Evolutionary conservation across 2,113 vertebrate genomes (phyloP), one percentile per base, ranked within the genome.

Genomic region (Eptatretus burgeri): DNA sequence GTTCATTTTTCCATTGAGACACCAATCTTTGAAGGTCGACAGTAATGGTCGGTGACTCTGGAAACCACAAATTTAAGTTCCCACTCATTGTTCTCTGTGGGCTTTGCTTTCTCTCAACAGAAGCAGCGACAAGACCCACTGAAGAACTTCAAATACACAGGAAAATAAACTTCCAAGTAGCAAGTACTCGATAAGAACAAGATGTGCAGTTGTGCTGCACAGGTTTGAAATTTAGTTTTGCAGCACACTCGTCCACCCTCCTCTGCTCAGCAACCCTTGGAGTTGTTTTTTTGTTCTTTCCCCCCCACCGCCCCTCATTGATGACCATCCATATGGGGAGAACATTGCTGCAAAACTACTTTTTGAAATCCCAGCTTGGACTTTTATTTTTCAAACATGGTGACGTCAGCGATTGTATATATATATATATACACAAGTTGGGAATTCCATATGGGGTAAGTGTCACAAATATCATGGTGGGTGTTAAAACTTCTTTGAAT

Each of bases 41-140:
- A 12, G 12, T n/a, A 20, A 20, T 10, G 56, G 56, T 13, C n/a
- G 56, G 2, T n/a, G n/a, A 20, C 56, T 10, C n/a, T 60, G 56
- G 56, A 20, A 10, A 20, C n/a, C 56, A 4, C 56, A n/a, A 9
- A 60, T 60, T 60, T 10, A 20, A 60, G 11, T 60, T 20, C 56
- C 20, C 56, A 20, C 56, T 17, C 9, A n/a, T n/a, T n/a, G 11
- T 10, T 20, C 12, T 10, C 10, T 60, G 56, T 12, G n/a, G 11
- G 1, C 56, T 10, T n/a, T 20, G 56, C 9, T 60, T 20, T 20
- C n/a, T 20, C 12, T 11, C 9, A 20, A 20, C 56, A 60, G 56
- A 60, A 12, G 56, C 56, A 60, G 56, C 56, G 19, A 19, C 56
- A 60, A 60, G 56, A 60, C 56, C 56, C 56, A 19, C 56, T 60